Evolutionary conservation across 2,888 invertebrate genomes (phyloP), one percentile per base, ranked within the genome.

Genomic region (Eudemis profundana): DNA sequence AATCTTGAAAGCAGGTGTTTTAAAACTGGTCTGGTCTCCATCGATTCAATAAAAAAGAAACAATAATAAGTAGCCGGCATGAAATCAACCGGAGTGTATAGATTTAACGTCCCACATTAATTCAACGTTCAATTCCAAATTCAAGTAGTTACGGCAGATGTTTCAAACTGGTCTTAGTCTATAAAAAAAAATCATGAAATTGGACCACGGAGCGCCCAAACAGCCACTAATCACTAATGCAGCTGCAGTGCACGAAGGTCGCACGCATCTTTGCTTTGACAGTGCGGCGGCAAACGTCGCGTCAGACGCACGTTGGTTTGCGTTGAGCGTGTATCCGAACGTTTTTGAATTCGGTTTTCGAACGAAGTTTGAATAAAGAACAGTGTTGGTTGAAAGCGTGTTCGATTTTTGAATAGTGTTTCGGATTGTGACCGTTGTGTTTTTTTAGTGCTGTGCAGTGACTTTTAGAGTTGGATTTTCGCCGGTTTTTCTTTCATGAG

Each of bases 151-250:
- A 15, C 27, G 40, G 23, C 56, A 56, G 56, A 29, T 56, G 56
- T 56, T 40, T 42, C 17, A 56, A 56, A 56, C 56, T 29, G 42
- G 56, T 44, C 23, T 23, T 33, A 15, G 21, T 40, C n/a, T 17
- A 56, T 15, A 17, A 23, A 54, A 38, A 27, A 44, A 36, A 36
- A 36, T 15, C 29, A 44, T 17, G 3, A 53, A 57, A 56, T 56
- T 44, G 29, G 63, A 40, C 57, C n/a, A 44, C 57, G 50, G 50
- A 50, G 42, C 61, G 42, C 49, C 63, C 49, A 60, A 60, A 60
- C 47, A 60, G 60, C 65, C 59, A 47, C 65, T 64, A 60, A 65
- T 65, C 51, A 60, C 60, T 60, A 65, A 60, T 65, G 65, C 60
- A 65, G 59, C 60, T 60, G 65, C 65, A 60, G 27, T 44, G 44